Evolutionary conservation across 1,140 invertebrate genomes (phyloP).

Genomic region (Drosophila ogumai): DNA sequence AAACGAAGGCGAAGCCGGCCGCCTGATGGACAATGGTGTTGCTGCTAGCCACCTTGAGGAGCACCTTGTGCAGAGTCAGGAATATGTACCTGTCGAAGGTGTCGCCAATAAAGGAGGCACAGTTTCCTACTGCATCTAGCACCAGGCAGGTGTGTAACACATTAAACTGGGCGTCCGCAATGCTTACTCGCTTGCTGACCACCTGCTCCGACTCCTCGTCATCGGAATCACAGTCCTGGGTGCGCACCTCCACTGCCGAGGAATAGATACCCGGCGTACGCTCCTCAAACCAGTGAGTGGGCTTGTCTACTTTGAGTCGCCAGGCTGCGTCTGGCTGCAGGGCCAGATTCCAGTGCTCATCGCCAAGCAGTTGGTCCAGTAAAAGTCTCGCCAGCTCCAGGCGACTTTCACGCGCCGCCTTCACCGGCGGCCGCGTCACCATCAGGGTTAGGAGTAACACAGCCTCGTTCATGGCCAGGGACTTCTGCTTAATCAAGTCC

Average conservation of each 20-base stretch:
- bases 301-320: slow-evolving; percentile 69
- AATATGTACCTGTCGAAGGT: slow-evolving; percentile 71
- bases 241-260: slow-evolving; percentile 76
- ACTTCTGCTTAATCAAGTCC: slow-evolving; percentile 59
- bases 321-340: slow-evolving; percentile 64
- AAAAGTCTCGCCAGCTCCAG: slow-evolving; percentile 52
- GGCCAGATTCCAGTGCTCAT: slow-evolving; percentile 78
- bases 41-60: slow-evolving; percentile 73
- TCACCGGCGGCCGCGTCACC: slow-evolving; percentile 32
- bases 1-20: slow-evolving; percentile 83
- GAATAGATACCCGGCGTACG: slow-evolving; percentile 80
- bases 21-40: slow-evolving; percentile 74
- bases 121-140: slow-evolving; percentile 70
- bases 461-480: slow-evolving; percentile 69
- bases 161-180: slow-evolving; percentile 77
- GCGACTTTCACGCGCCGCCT: slow-evolving; percentile 27
- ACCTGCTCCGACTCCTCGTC: slow-evolving; percentile 60
- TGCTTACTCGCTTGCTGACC: slow-evolving; percentile 52
- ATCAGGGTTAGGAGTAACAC: slow-evolving; percentile 62
- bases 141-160: slow-evolving; percentile 79
- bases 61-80: slow-evolving; percentile 67
- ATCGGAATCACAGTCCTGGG: slow-evolving; percentile 77
- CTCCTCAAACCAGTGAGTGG: slow-evolving; percentile 76
- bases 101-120: slow-evolving; percentile 66
- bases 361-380: slow-evolving; percentile 55